These are phyloP conservation scores for Piaya cayana DNA, from an alignment of 2,113 vertebrate genomes.

Conservation along the genomic window DNA sequence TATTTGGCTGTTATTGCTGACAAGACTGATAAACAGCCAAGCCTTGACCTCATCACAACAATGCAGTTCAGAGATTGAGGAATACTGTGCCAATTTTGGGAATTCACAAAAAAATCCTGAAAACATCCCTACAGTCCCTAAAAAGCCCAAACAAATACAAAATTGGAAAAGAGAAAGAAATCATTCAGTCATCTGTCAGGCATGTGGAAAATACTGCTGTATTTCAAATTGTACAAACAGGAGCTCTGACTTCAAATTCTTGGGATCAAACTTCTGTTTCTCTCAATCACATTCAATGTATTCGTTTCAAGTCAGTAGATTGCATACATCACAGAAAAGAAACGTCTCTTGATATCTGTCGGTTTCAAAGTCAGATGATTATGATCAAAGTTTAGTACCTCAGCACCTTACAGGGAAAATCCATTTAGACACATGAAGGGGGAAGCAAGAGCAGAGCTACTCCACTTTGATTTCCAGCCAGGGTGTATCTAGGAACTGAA, in stretches of 20 bases:
- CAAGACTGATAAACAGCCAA: not conserved
- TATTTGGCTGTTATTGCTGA: not conserved
- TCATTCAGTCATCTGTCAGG: not conserved
- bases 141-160: not conserved
- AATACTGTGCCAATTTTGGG: not conserved
- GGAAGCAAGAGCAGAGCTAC: not conserved
- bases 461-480: constrained; percentile 12
- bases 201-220: not conserved
- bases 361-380: constrained; percentile 39
- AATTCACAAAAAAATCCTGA: not conserved
- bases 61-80: not conserved
- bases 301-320: constrained; percentile 15
- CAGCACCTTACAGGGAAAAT: constrained; percentile 37
- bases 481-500: not conserved
- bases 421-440: not conserved
- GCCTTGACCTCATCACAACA: not conserved
- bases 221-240: not conserved
- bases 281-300: not conserved
- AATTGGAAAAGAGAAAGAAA: not conserved
- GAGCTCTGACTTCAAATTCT: not conserved
- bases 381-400: constrained; percentile 35
- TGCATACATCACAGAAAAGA: constrained; percentile 11
- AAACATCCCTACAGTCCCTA: no score
- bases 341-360: constrained; percentile 1
- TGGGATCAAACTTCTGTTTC: constrained; percentile 20